Base-by-base conservation (phyloP, 37 sponge, comb jelly and placozoan species). In the Halichondria panicea region DNA sequence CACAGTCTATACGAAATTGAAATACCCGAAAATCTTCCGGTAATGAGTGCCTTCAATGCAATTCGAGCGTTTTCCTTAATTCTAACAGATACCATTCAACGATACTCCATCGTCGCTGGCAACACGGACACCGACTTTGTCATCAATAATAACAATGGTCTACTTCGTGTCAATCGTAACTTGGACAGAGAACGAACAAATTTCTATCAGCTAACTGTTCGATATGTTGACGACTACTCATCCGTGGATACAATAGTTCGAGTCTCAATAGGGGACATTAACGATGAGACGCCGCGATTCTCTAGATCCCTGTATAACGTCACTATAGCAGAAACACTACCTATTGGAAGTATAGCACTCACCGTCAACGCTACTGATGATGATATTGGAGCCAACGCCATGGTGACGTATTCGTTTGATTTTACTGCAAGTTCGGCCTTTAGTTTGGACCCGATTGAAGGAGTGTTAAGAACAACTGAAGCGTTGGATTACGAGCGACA, bases 221-320 rank as follows among this genome's bases (percentile, higher is more conserved):
- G 77, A 2, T 81, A 71, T 36, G 32, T n/a, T 15, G 81, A 70
- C 64, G 70, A 27, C 32, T 25, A 21, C 40, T 34, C 37, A 34
- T 32, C 46, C 18, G 42, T 60, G 5, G 60, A 68, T 37, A 57
- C 56, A 21, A 35, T 21, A 28, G 61, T 90, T 0, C 12, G 43
- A 3, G 70, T 90, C 8, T 44, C 27, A 21, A 75, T 90, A 19
- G 5, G 52, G 8, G 91, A 90, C 66, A 55, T 63, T 33, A 90
- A 90, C 38, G 91, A 90, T 69, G 75, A 90, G 9, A 40, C 21
- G 31, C 91, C 91, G n/a, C 15, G 13, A 22, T 85, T 90, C 53
- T 0, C 63, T 44, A n/a, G 66, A 32, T 31, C 44, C 30, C 31
- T 81, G 13, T 88, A 81, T 27, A 19, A 70, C 6, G 53, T 76